Base-by-base conservation (phyloP, 2,797 vertebrate species). In the Brotula barbata region DNA sequence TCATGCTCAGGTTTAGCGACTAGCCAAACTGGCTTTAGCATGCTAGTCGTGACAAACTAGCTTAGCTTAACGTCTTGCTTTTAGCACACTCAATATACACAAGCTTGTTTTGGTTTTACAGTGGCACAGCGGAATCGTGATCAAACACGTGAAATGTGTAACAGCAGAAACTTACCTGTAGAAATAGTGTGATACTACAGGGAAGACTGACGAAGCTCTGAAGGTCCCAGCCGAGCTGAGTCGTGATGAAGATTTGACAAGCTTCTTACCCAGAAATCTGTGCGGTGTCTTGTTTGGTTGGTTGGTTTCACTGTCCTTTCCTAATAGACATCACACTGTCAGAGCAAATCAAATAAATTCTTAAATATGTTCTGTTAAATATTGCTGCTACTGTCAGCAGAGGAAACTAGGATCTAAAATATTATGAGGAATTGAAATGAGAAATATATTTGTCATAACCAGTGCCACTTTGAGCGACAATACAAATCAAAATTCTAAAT, bases 21-120 rank as follows among this genome's bases (percentile, higher is more conserved):
- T 77, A 71, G 74, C 64, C 71, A 70, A 66, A 56, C 80, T 76
- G 44, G 19, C 55, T 39, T 76, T 85, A 86, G 83, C 84, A 65
- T 65, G 81, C 77, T 85, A 83, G 55, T 57, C 1, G 33, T 46
- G 51, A 77, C 77, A 82, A 82, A 64, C 69, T 75, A 75, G 65
- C 75, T 41, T 63, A 65, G 49, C 40, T n/a, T n/a, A 71, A n/a
- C 36, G 42, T 54, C 23, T 31, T 11, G 20, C 12, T n/a, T n/a
- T n/a, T 5, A 39, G 21, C 21, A 45, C 34, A 10, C 20, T n/a
- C 31, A 8, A 19, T 22, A 28, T n/a, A n/a, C n/a, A n/a, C n/a
- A n/a, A n/a, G n/a, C n/a, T n/a, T 1, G 6, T 2, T 3, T 2
- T 28, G 16, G 20, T 17, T 28, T 13, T 41, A 33, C 31, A 33